Base-by-base conservation (phyloP, 2,113 vertebrate species). In the Pteruthius melanotis region DNA sequence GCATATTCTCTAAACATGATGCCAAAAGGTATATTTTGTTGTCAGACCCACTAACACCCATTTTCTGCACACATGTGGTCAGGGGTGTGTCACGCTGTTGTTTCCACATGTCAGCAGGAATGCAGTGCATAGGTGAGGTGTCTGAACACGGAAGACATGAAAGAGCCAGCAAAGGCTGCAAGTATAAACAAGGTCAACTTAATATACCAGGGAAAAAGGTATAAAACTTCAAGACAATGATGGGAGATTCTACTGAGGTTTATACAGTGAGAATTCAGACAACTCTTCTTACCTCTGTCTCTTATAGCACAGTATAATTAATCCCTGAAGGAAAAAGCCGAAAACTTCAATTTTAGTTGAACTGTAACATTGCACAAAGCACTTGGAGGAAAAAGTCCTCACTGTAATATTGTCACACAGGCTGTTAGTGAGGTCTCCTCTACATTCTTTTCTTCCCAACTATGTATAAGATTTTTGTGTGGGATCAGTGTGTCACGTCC, bases 401-500 rank as follows among this genome's bases (percentile, higher is more conserved):
- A 37, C 37, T 24, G 20, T 23, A 65, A 37, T 26, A 33, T 64
- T 86, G 83, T 69, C 45, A 65, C 20, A 18, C 2, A 23, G 6
- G 7, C 6, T 80, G 1, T 54, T 59, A 54, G 15, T 1, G 2
- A 87, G 37, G 37, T 71, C 12, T 78, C 11, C 21, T 89, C 27
- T 31, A 44, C 2, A 15, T 8, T 40, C 9, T 47, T 54, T 81
- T 75, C 19, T 56, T 68, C 68, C 45, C 79, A 15, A 47, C 2
- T 44, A 14, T 5, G 6, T 13, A 6, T 18, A 22, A 50, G 10
- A 23, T 15, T 75, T 75, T 44, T 54, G 40, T 70, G 15, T 0
- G 0, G 37, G 15, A 30, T 23, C 23, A 35, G 9, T 3, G 6
- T 24, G 23, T 35, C 65, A 54, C 0, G 0, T 66, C 19, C 56